Evolutionary conservation across 2,888 invertebrate genomes (phyloP).

Genomic region (Lepidocyrtoides sp.): DNA sequence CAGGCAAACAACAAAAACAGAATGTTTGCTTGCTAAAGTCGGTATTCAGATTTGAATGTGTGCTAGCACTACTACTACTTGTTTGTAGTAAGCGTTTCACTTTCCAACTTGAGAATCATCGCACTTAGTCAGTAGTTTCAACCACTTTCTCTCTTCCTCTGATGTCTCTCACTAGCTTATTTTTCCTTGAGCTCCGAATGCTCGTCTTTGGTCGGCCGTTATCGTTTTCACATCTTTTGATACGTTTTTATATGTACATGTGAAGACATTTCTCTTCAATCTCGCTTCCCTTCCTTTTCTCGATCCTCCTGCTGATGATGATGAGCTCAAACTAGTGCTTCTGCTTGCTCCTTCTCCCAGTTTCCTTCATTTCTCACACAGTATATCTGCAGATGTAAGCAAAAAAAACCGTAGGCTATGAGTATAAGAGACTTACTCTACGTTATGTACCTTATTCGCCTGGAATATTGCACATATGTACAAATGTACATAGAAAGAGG

Average conservation of each 20-base stretch:
- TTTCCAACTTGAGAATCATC: constrained; percentile 55
- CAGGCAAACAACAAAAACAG: constrained; percentile 24
- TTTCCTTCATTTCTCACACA: neutral
- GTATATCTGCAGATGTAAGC: neutral
- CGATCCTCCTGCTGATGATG: constrained; percentile 61
- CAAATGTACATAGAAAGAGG: neutral
- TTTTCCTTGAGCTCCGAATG: constrained; percentile 41
- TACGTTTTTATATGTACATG: constrained; percentile 52
- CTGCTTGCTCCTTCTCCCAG: constrained; percentile 62
- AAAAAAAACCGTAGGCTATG: constrained; percentile 40
- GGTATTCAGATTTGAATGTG: constrained; percentile 60
- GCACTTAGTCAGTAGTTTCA: constrained; percentile 34
- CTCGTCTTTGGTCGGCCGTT: constrained; percentile 67
- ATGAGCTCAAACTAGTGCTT: constrained; percentile 56
- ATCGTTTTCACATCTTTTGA: constrained; percentile 70
- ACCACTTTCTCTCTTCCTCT: constrained; percentile 63
- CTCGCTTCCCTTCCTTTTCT: constrained; percentile 57
- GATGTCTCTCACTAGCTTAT: neutral
- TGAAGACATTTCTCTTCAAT: constrained; percentile 74
- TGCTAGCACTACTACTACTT: constrained; percentile 27
- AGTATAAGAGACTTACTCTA: constrained; percentile 38
- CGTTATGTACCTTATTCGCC: neutral
- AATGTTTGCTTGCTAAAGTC: constrained; percentile 56
- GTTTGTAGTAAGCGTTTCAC: constrained; percentile 64
- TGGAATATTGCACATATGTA: neutral